Evolutionary conservation across 1,140 invertebrate genomes (phyloP).

Genomic region (Lepidurus apus): DNA sequence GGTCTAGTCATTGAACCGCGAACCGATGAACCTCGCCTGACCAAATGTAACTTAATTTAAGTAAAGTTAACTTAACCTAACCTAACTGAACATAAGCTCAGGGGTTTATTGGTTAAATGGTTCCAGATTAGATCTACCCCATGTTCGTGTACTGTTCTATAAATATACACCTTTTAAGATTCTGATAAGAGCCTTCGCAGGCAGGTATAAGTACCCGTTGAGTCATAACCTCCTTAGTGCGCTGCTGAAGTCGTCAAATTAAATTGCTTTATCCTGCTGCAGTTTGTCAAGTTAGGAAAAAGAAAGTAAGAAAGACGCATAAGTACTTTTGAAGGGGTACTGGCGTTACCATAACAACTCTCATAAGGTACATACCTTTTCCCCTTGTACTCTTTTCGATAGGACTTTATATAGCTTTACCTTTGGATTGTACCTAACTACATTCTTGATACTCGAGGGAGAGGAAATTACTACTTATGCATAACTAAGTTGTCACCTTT

Average conservation of each 20-base stretch:
- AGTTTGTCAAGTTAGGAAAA: too few relatives aligned
- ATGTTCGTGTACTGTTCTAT: too few relatives aligned
- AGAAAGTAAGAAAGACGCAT: background rate
- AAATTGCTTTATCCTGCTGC: too few relatives aligned
- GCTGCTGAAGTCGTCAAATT: too few relatives aligned
- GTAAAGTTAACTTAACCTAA: background rate
- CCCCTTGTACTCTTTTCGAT: background rate
- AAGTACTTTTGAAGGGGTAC: background rate
- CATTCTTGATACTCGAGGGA: background rate
- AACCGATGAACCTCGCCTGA: background rate
- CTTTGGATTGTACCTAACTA: background rate
- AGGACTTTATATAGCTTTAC: background rate
- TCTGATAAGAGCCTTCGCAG: too few relatives aligned
- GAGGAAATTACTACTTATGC: constrained; percentile 18
- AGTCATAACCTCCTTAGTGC: too few relatives aligned
- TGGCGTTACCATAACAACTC: background rate
- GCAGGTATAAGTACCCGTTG: too few relatives aligned
- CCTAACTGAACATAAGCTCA: background rate
- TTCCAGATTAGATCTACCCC: too few relatives aligned
- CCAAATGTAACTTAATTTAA: background rate
- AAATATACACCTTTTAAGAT: too few relatives aligned
- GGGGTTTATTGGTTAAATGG: too few relatives aligned
- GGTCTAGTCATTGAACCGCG: too few relatives aligned
- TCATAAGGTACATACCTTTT: background rate
- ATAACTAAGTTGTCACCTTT: constrained; percentile 14